phyloP scores from a whole-genome alignment of 1,140 invertebrate species.

The Ladona fulva region DNA sequence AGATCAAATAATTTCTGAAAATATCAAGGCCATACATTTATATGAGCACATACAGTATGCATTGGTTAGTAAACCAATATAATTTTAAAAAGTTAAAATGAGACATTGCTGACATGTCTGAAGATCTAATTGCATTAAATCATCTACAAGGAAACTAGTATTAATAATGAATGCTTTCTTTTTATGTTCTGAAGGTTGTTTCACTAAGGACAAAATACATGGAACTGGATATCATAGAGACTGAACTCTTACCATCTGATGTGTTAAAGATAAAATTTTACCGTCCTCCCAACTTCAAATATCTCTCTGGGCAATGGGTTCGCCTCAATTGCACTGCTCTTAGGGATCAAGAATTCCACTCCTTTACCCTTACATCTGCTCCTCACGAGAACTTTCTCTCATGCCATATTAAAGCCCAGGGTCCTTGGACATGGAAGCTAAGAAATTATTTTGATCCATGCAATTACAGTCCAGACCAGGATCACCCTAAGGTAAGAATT shows the following conservation, averaged over 20 bases:
- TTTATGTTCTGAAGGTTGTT: conserved; percentile 56
- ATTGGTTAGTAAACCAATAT: no score
- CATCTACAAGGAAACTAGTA: no score
- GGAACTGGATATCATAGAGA: conserved; percentile 89
- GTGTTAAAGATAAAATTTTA: conserved; percentile 89
- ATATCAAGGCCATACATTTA: no score
- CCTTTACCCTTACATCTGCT: conserved; percentile 95
- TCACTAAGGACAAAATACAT: conserved; percentile 87
- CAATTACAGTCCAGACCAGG: conserved; percentile 79
- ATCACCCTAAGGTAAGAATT: conserved; percentile 64
- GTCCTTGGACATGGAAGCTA: conserved; percentile 98
- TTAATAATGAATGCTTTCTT: no score
- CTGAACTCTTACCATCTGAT: conserved; percentile 91
- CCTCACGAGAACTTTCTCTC: conserved; percentile 96
- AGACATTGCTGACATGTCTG: no score
- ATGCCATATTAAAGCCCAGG: conserved; percentile 96
- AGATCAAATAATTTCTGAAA: no score
- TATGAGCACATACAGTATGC: no score
- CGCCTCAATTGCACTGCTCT: conserved; percentile 88
- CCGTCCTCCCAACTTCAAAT: conserved; percentile 92
- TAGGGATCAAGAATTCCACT: conserved; percentile 88
- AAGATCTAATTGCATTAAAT: no score
- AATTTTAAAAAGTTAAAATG: no score
- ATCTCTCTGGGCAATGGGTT: conserved; percentile 82
- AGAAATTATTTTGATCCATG: conserved; percentile 93